Conservation (phyloP, 2,888 invertebrate genomes). For the Perizoma affinitatum region DNA sequence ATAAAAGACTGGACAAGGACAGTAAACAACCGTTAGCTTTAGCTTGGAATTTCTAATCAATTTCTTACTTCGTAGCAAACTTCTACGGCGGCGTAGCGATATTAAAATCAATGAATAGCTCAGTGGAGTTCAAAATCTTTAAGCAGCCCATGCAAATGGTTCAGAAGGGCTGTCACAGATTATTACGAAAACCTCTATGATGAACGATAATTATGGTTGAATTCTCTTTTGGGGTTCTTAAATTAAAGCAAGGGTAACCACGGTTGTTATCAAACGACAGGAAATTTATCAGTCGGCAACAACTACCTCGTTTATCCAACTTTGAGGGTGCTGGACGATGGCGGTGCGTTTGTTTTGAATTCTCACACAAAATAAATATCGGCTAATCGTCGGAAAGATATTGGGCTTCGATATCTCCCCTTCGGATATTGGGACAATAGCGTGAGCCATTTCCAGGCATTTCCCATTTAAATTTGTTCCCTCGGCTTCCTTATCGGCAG, state of each 20-base stretch:
- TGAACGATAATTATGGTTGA: slow-evolving; percentile 17
- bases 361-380: slow-evolving; percentile 74
- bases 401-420: slow-evolving; percentile 71
- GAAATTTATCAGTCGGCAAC: slow-evolving; percentile 36
- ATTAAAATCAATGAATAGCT: background rate
- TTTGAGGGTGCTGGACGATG: slow-evolving; percentile 43
- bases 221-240: slow-evolving; percentile 21
- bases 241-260: slow-evolving; percentile 23
- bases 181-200: background rate
- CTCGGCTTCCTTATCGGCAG: slow-evolving; percentile 70
- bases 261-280: slow-evolving; percentile 28
- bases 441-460: slow-evolving; percentile 78
- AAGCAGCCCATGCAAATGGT: no score
- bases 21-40: no score
- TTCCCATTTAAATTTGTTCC: slow-evolving; percentile 79
- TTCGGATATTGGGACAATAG: slow-evolving; percentile 72
- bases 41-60: background rate
- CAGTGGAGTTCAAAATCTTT: no score
- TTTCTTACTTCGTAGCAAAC: slow-evolving; percentile 10
- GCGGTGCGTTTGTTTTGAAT: slow-evolving; percentile 66
- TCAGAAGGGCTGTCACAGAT: no score
- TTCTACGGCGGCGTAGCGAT: slow-evolving; percentile 14
- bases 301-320: slow-evolving; percentile 39
- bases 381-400: slow-evolving; percentile 70
- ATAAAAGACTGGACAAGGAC: no score